A percentile compares a stretch with the other conserved stretches of the same genome.
phyloP scores from a whole-genome alignment of 2,797 vertebrate species.

The Channa striata region DNA sequence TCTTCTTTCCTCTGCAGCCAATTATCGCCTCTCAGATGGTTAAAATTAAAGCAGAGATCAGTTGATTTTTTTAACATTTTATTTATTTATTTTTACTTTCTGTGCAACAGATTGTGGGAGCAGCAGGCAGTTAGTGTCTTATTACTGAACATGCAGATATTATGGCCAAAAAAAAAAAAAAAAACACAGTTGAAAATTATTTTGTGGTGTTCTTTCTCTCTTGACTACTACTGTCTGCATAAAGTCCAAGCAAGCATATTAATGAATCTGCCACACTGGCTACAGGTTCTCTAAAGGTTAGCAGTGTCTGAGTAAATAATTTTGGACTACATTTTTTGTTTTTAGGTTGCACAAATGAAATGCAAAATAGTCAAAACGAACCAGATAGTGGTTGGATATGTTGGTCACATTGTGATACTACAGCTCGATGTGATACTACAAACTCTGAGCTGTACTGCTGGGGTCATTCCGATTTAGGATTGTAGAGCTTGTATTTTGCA shows the following conservation, averaged over 20 bases:
- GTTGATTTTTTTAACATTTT: background rate
- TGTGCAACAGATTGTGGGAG: slow-evolving; percentile 42
- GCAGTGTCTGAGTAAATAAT: background rate
- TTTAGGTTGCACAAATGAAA: background rate
- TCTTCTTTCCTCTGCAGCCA: background rate
- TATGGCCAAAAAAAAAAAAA: background rate
- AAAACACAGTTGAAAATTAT: background rate
- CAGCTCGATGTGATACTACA: slow-evolving; percentile 9
- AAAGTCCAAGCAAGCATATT: slow-evolving; percentile 15
- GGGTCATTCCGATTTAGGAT: slow-evolving; percentile 36
- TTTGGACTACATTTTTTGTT: background rate
- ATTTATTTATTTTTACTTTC: background rate
- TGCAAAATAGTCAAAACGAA: background rate
- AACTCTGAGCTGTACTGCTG: slow-evolving; percentile 9
- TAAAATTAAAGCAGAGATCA: slow-evolving; percentile 11
- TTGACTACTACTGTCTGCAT: background rate
- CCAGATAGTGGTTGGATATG: slow-evolving; percentile 24
- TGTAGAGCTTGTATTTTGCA: slow-evolving; percentile 23
- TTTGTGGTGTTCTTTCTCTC: background rate
- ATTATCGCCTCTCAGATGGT: slow-evolving; percentile 2
- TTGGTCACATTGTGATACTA: slow-evolving; percentile 20
- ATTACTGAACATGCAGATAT: background rate
- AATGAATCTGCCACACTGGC: slow-evolving; percentile 21
- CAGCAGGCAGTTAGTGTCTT: background rate
- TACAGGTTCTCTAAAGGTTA: slow-evolving; percentile 36